These are phyloP conservation scores for Ceratoteleas bidentatus DNA, from an alignment of 1,140 invertebrate species.

Conservation along the genomic window DNA sequence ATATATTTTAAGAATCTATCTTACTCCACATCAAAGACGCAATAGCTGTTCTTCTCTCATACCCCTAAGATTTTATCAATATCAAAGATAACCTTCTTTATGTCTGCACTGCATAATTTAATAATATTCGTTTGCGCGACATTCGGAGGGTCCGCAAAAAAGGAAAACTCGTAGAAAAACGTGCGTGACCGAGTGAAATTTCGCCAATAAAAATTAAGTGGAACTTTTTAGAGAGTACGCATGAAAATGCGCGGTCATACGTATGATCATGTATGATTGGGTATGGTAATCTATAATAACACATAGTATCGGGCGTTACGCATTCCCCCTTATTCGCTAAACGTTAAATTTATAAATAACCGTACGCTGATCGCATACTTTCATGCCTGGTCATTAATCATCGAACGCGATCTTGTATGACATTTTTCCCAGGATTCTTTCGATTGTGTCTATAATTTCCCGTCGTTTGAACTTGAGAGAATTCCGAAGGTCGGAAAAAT, in stretches of 20 bases:
- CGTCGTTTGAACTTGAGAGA: constrained; percentile 23
- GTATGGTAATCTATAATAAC: constrained; percentile 55
- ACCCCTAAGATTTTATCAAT: too few species aligned
- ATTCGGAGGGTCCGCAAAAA: not conserved
- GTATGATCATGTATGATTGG: constrained; percentile 48
- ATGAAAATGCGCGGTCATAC: constrained; percentile 40
- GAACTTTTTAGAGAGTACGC: constrained; percentile 34
- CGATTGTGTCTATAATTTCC: constrained; percentile 19
- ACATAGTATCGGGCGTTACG: constrained; percentile 28
- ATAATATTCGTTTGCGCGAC: too few species aligned
- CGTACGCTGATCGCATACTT: constrained; percentile 38
- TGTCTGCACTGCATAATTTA: too few species aligned
- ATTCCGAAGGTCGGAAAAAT: constrained; percentile 8
- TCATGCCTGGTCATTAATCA: constrained; percentile 48
- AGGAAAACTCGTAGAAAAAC: constrained; percentile 9
- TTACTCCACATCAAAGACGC: too few species aligned
- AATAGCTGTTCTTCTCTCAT: too few species aligned
- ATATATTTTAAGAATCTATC: too few species aligned
- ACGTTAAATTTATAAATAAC: constrained; percentile 57
- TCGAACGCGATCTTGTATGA: constrained; percentile 34
- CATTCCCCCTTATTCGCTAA: constrained; percentile 33
- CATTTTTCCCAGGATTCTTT: constrained; percentile 50
- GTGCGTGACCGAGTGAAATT: constrained; percentile 38
- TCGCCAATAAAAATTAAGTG: constrained; percentile 29
- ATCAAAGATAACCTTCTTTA: too few species aligned